Conservation (phyloP, 2,888 invertebrate genomes). For the Spodoptera exigua region DNA sequence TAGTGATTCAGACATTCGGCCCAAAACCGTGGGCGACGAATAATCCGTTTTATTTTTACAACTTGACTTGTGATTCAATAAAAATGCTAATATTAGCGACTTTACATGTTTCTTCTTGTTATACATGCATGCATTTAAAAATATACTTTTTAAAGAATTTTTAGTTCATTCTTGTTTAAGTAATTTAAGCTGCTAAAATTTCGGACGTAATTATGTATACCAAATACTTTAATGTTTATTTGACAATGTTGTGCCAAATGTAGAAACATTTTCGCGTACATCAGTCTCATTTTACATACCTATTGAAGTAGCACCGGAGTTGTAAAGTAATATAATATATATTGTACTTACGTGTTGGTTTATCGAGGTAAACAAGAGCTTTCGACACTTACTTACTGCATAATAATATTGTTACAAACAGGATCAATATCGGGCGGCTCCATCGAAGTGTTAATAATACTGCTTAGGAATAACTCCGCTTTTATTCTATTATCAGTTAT, state of each 20-base stretch:
- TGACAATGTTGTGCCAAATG: slow-evolving; percentile 34
- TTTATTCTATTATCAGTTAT: slow-evolving; percentile 8
- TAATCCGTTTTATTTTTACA: slow-evolving; percentile 79
- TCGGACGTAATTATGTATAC: slow-evolving; percentile 26
- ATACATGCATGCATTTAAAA: slow-evolving; percentile 37
- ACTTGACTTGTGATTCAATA: slow-evolving; percentile 76
- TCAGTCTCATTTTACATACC: slow-evolving; percentile 25
- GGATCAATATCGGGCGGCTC: slow-evolving; percentile 20
- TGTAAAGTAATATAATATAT: slow-evolving; percentile 10
- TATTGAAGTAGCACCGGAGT: slow-evolving; percentile 2
- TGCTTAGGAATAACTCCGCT: slow-evolving; percentile 1
- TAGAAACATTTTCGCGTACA: slow-evolving; percentile 6
- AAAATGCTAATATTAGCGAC: slow-evolving; percentile 71
- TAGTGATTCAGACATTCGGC: slow-evolving; percentile 70
- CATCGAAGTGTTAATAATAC: slow-evolving; percentile 13
- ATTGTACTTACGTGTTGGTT: not conserved
- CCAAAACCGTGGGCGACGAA: slow-evolving; percentile 75
- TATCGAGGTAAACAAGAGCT: slow-evolving; percentile 21
- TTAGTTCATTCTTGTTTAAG: slow-evolving; percentile 38
- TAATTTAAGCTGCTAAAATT: slow-evolving; percentile 31
- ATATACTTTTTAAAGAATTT: slow-evolving; percentile 35
- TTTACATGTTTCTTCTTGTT: slow-evolving; percentile 45
- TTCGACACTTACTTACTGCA: slow-evolving; percentile 4
- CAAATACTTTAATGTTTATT: slow-evolving; percentile 31
- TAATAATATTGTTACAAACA: slow-evolving; percentile 32